Percentiles rank a stretch among this genome's conserved stretches.
phyloP scores from a whole-genome alignment of 1,140 invertebrate species.

The Drosophila punjabiensis region DNA sequence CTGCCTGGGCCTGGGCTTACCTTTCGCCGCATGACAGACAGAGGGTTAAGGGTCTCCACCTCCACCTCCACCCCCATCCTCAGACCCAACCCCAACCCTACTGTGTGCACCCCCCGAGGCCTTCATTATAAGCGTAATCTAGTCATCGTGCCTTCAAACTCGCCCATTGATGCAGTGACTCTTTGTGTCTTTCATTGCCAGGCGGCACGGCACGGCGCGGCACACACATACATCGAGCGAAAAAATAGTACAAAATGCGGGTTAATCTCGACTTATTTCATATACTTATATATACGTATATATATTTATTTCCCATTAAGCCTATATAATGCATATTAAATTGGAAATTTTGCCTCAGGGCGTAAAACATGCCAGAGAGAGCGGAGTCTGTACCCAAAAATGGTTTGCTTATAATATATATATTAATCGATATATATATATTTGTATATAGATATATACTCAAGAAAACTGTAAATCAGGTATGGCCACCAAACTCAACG shows the following conservation, averaged over 20 bases:
- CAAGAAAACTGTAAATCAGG: neutral
- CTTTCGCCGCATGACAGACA: conserved; percentile 33
- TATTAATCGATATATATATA: no score
- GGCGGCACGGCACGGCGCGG: conserved; percentile 3
- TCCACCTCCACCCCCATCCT: neutral
- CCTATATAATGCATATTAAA: conserved; percentile 32
- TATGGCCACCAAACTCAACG: no score
- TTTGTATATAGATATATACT: neutral
- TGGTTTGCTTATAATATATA: neutral
- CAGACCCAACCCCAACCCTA: neutral
- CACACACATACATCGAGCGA: conserved; percentile 23
- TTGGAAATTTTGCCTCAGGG: conserved; percentile 2
- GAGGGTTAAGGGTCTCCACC: conserved; percentile 37
- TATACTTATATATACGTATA: neutral
- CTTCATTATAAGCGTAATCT: conserved; percentile 56
- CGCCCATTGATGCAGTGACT: conserved; percentile 52
- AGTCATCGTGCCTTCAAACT: conserved; percentile 52
- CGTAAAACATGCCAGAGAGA: neutral
- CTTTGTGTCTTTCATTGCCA: conserved; percentile 49
- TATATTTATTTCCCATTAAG: conserved; percentile 15
- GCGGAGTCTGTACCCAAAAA: neutral
- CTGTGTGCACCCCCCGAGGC: conserved; percentile 9
- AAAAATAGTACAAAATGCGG: conserved; percentile 30
- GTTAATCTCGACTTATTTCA: conserved; percentile 33
- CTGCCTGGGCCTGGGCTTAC: conserved; percentile 24